Evolutionary conservation across 2,113 vertebrate species (phyloP).

Genomic region (Cyprinus carpio): DNA sequence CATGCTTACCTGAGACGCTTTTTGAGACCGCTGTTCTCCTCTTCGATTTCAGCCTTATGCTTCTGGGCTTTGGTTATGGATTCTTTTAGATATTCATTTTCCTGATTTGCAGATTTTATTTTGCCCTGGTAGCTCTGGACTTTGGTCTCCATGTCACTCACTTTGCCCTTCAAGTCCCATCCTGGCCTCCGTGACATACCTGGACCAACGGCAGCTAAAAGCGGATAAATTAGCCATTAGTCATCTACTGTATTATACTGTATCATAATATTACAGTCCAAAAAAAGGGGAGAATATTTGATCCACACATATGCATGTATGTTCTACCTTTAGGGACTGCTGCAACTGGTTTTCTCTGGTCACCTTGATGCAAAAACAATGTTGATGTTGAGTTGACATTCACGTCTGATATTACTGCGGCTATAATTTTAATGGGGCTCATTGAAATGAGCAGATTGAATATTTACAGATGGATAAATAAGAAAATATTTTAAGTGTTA

Average conservation of each 20-base stretch:
- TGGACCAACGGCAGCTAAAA: conserved; percentile 22
- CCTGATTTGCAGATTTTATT: conserved; percentile 62
- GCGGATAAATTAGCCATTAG: conserved; percentile 26
- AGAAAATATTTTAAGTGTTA: not conserved
- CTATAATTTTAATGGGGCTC: not conserved
- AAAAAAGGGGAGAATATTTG: not conserved
- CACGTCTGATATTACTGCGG: not conserved
- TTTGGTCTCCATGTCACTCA: conserved; percentile 78
- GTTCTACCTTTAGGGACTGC: conserved; percentile 45
- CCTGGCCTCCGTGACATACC: conserved; percentile 67
- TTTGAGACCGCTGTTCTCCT: conserved; percentile 57
- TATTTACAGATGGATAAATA: not conserved
- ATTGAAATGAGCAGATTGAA: not conserved
- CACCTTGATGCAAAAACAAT: conserved; percentile 20
- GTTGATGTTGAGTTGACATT: not conserved
- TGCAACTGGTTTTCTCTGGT: conserved; percentile 26
- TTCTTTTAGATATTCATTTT: conserved; percentile 67
- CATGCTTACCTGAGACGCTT: conserved; percentile 63
- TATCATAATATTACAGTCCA: not conserved
- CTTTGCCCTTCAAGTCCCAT: conserved; percentile 87
- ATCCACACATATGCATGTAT: not conserved
- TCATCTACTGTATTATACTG: conserved; percentile 27
- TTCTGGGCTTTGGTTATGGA: conserved; percentile 42
- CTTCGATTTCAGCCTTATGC: conserved; percentile 49
- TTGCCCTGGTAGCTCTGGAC: conserved; percentile 68